Percentiles rank a stretch among this genome's conserved stretches.
These are phyloP conservation scores for Marmota monax DNA, from an alignment of 2,113 vertebrate species.

Conservation along the genomic window DNA sequence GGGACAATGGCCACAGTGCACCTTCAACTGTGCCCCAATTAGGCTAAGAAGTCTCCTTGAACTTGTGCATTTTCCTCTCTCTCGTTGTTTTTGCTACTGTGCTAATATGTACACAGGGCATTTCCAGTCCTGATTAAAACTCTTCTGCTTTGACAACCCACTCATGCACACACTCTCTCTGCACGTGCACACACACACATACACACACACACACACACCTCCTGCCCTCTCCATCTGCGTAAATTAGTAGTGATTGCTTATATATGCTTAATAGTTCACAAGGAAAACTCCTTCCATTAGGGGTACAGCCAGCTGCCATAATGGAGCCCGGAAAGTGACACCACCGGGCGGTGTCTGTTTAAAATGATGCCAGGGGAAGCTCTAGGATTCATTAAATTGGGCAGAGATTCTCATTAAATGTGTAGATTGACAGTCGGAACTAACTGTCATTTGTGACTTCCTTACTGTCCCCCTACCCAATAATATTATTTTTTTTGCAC, in stretches of 20 bases:
- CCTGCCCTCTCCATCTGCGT: slow-evolving; percentile 70
- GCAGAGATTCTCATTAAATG: slow-evolving; percentile 88
- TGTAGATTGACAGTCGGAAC: slow-evolving; percentile 87
- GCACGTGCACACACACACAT: not conserved
- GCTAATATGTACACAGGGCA: slow-evolving; percentile 66
- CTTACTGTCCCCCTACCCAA: slow-evolving; percentile 56
- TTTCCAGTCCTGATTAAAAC: slow-evolving; percentile 74
- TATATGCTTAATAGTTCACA: slow-evolving; percentile 79
- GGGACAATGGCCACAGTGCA: not conserved
- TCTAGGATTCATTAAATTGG: slow-evolving; percentile 84
- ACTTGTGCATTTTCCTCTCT: slow-evolving; percentile 42
- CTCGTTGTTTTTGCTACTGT: slow-evolving; percentile 59
- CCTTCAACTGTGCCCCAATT: slow-evolving; percentile 65
- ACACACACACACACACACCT: not conserved
- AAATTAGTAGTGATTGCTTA: slow-evolving; percentile 82
- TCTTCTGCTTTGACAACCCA: slow-evolving; percentile 70
- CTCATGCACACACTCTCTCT: not conserved
- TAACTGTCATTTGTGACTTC: slow-evolving; percentile 82
- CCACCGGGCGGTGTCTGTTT: slow-evolving; percentile 65
- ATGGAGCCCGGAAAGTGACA: slow-evolving; percentile 77
- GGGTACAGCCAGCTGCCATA: slow-evolving; percentile 63
- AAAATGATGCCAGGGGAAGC: slow-evolving; percentile 81
- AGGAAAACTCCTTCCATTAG: slow-evolving; percentile 75
- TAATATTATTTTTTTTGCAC: slow-evolving; percentile 3
- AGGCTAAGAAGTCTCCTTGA: slow-evolving; percentile 49